A percentile compares a stretch with the other conserved stretches of the same genome.
These are phyloP conservation scores for Pelosia muscerda DNA, from an alignment of 2,888 invertebrate genomes.

Conservation along the genomic window DNA sequence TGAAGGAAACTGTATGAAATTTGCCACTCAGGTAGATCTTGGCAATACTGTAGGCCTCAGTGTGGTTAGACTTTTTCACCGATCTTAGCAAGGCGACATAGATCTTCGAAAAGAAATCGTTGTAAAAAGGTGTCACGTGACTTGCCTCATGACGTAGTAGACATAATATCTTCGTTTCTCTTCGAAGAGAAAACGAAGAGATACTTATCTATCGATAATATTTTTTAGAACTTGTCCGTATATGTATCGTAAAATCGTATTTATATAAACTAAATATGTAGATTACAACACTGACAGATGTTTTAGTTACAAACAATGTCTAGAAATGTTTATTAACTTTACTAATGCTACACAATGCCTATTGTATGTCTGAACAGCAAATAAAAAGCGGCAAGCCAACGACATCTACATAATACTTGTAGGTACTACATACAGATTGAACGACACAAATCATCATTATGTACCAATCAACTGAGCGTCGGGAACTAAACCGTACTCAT, in stretches of 20 bases:
- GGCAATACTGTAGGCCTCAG: too few relatives aligned
- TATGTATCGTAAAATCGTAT: background rate
- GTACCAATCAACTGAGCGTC: background rate
- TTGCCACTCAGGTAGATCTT: too few relatives aligned
- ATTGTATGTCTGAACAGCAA: conserved; percentile 28
- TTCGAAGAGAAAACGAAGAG: too few relatives aligned
- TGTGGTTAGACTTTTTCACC: too few relatives aligned
- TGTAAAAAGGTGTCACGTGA: too few relatives aligned
- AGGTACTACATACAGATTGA: background rate
- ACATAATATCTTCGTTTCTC: too few relatives aligned
- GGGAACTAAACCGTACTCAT: conserved; percentile 4
- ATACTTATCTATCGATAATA: too few relatives aligned
- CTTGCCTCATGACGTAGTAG: too few relatives aligned
- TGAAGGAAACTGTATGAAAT: too few relatives aligned
- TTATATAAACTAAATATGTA: background rate
- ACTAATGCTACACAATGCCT: conserved; percentile 39
- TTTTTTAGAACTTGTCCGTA: too few relatives aligned
- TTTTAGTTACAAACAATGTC: conserved; percentile 29
- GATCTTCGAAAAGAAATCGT: too few relatives aligned
- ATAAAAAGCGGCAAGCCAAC: background rate
- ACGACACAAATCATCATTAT: background rate
- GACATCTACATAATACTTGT: background rate
- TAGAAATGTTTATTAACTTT: conserved; percentile 38
- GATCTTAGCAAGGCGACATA: too few relatives aligned
- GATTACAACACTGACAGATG: conserved; percentile 1